Percentiles rank a stretch among this genome's conserved stretches.
These are phyloP conservation scores for Phataginus tetradactyla DNA, from an alignment of 2,797 vertebrate species.

Conservation along the genomic window DNA sequence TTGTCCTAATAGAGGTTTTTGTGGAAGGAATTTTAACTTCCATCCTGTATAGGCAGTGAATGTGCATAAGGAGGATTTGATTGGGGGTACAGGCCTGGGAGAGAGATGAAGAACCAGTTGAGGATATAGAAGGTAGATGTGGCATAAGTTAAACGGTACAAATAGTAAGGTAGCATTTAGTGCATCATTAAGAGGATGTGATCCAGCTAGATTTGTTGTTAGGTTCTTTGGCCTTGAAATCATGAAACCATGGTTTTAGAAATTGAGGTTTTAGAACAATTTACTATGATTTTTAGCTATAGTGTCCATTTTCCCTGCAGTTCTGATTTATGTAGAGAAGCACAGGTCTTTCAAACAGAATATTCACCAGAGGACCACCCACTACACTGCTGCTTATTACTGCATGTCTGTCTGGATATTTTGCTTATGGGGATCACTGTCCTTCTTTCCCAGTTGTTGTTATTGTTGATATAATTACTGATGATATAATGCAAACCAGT, in stretches of 20 bases:
- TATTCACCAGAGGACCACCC: neutral
- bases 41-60: neutral
- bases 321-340: neutral
- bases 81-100: neutral
- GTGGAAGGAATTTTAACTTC: neutral
- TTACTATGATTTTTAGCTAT: neutral
- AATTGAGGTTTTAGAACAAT: conserved; percentile 3
- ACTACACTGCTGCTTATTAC: neutral
- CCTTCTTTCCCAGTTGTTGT: neutral
- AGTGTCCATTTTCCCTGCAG: neutral
- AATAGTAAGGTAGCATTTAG: neutral
- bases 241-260: neutral
- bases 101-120: neutral
- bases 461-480: neutral
- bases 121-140: neutral
- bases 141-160: neutral
- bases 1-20: neutral
- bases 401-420: neutral
- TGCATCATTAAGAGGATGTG: neutral
- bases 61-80: neutral
- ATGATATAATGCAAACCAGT: neutral
- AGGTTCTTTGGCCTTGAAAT: conserved; percentile 5
- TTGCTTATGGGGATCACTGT: neutral
- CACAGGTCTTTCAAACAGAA: neutral
- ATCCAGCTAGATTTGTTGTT: neutral